Base-by-base conservation (phyloP, 1,140 invertebrate species). In the Manduca sexta region DNA sequence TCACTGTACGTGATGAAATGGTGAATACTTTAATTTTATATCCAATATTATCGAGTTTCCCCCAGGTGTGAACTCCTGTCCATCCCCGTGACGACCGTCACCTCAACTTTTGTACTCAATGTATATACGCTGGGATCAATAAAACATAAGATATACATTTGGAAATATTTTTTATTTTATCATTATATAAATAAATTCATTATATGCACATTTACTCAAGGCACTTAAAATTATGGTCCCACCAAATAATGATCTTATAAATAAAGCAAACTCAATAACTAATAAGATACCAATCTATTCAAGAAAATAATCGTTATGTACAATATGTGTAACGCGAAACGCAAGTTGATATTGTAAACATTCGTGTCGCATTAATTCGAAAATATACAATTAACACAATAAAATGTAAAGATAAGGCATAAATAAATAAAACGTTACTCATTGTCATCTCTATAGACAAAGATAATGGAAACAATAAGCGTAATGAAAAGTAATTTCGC, bases 211-310 rank as follows among this genome's bases (percentile, higher is more conserved):
- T 66, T 69, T 69, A 79, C 69, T 60, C 66, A 81, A 82, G 78
- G 75, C 78, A 82, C 78, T 82, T 77, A 76, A 63, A 39, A 59
- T 68, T 76, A 73, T 82, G 78, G 78, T 82, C 78, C 78, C 78
- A 68, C 58, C 64, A 67, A 69, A 69, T 67, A 60, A 61, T 57
- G 63, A 50, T 56, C 56, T 68, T 64, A 68, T 49, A 70, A 44
- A 72, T 73, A 70, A 77, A 66, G 74, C 65, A 61, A 63, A 64
- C 38, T 43, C 30, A 51, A 35, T 56, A 60, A 69, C 65, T 54
- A 38, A 65, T 56, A 65, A 56, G 55, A 48, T 52, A 59, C 37
- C 56, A 46, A 55, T 58, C 29, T 35, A 45, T 45, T 17, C 3
- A 40, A 10, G 11, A 17, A 11, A 40, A 40, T 18, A 17, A 54